Evolutionary conservation across 2,888 invertebrate genomes (phyloP), one percentile per base, ranked within the genome.

Genomic region (Leptinotarsa peninsularis): DNA sequence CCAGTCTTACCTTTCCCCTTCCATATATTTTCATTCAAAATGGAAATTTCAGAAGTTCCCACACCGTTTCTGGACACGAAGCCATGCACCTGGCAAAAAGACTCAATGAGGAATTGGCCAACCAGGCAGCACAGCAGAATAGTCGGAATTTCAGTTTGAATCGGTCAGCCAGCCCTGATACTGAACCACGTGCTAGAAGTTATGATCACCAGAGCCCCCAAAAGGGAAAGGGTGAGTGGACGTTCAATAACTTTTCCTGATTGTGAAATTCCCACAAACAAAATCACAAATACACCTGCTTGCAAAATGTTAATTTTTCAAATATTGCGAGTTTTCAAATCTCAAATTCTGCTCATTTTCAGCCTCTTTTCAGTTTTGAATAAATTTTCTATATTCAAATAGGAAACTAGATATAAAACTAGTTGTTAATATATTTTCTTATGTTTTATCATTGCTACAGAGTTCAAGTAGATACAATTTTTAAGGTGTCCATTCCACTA

Each of bases 41-140:
- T 66, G 14, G 18, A n/a, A 27, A 52, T 66, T 52, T 17, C n/a
- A 92, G 91, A 80, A 89, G 90, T 79, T 91, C 93, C 84, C 93
- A 93, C 88, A 95, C 95, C 15, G 95, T 95, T 70, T 93, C 94
- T 82, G 95, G 95, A 0, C 94, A 95, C 85, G 95, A 95, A 88
- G 95, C 95, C 27, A 93, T 93, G 82, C 91, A 94, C 80, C 87
- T 95, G 77, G 94, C 95, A 3, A 94, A 93, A 84, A 89, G 93
- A 1, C 90, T 94, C 72, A 93, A 89, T 81, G 92, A 92, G 76
- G 93, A 94, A 87, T 88, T 94, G 75, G 90, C 86, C 80, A 89
- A 87, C 75, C 88, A 88, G 78, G 85, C 84, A 4, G 79, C 81
- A n/a, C 83, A 83, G 70, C 81, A 82, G 56, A 83, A 82, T 68